Conservation (phyloP, 2,113 vertebrate species). For the Condylura cristata region DNA sequence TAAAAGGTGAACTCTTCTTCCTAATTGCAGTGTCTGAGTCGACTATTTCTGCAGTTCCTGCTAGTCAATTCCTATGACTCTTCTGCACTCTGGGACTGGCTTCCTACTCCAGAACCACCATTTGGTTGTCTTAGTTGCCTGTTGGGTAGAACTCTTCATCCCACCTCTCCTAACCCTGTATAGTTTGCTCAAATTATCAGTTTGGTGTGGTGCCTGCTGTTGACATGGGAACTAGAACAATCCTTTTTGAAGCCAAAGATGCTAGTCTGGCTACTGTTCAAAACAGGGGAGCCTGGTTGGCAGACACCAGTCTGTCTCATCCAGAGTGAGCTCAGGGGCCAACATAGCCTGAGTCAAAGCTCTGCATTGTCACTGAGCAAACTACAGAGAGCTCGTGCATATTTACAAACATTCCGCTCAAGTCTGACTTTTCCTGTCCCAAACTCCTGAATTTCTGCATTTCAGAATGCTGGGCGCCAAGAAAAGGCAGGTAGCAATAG, state of each 20-base stretch:
- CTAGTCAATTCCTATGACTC: not conserved
- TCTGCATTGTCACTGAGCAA: not conserved
- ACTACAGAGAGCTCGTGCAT: not conserved
- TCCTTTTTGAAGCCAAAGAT: not conserved
- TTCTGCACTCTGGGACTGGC: not conserved
- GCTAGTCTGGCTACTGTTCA: conserved; percentile 14
- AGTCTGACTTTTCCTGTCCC: not conserved
- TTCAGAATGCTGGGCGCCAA: not conserved
- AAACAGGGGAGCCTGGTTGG: not conserved
- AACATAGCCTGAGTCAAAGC: not conserved
- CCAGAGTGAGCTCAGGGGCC: not conserved
- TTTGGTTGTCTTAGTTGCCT: conserved; percentile 5
- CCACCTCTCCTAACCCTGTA: not conserved
- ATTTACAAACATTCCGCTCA: not conserved
- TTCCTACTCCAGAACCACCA: not conserved
- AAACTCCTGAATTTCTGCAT: not conserved
- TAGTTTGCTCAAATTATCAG: conserved; percentile 39
- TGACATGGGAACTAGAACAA: conserved; percentile 14
- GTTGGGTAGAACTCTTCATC: not conserved
- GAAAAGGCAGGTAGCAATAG: not conserved
- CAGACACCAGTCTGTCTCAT: not conserved
- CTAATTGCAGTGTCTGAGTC: not conserved
- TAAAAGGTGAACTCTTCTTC: not conserved
- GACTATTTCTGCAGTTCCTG: not conserved
- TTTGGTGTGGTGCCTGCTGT: conserved; percentile 1